Base-by-base conservation (phyloP, 1,140 invertebrate species). In the Dysdera silvatica region DNA sequence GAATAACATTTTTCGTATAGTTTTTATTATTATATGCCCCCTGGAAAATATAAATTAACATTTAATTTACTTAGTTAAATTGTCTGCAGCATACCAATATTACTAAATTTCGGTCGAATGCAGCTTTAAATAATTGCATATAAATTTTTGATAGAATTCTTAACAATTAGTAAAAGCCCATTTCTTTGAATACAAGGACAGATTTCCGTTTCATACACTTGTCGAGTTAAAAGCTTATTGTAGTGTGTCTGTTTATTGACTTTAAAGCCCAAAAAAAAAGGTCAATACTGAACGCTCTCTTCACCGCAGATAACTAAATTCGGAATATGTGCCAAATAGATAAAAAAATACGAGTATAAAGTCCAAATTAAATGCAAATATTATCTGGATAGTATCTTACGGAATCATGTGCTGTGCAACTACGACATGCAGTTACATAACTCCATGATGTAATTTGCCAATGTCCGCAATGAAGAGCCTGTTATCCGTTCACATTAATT, bases 161-260 rank as follows among this genome's bases (percentile, higher is more conserved):
- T 54, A 23, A 37, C 52, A 54, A 23, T 35, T 16, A 20, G 16
- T n/a, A 16, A 35, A 26, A 54, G 16, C 52, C 20, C 23, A 54
- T 24, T 31, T 37, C 40, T 37, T 54, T 35, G 20, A 54, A 54
- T 54, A 37, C n/a, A n/a, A n/a, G n/a, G n/a, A 54, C 52, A 37
- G 40, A 54, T 54, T 54, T 54, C 24, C 47, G 32, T 49, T 16
- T 49, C 28, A 26, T 18, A 5, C 4, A 12, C 28, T 31, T 14
- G 16, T 18, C 8, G 26, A n/a, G 28, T 49, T 18, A 49, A 49
- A 49, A n/a, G 26, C 10, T 49, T n/a, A 31, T 49, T 26, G 47
- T 49, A 49, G 32, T 49, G 47, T 29, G 26, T 26, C 12, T 8
- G 28, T 18, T 49, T n/a, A 29, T 16, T 49, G 12, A 29, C 26